Base-by-base conservation (phyloP, 2,113 vertebrate species). In the Trematomus loennbergii region DNA sequence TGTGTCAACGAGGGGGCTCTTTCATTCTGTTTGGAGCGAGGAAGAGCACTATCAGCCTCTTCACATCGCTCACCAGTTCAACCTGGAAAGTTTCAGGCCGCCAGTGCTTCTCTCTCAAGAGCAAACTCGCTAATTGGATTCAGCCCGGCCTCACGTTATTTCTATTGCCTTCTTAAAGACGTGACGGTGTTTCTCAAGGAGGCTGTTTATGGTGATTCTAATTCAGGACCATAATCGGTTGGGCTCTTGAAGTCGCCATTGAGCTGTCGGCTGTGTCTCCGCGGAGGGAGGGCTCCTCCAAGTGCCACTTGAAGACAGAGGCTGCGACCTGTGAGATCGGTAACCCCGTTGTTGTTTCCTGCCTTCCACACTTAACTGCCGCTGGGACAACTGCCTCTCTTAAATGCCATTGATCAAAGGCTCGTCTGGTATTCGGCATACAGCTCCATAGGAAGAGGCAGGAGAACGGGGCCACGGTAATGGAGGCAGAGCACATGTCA, bases 171-270 rank as follows among this genome's bases (percentile, higher is more conserved):
- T 73, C 61, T 77, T 70, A 43, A 88, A 81, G 81, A 91, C 65
- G 85, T 80, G 81, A 78, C 15, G 67, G 60, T 43, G 84, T 71
- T 90, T 78, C 78, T 84, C 55, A 87, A 89, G 66, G 73, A 91
- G 73, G 33, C 82, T 70, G 68, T 86, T 89, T 76, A 70, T 22
- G 69, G 49, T 4, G 58, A 88, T 87, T 87, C 82, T 88, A 87
- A 91, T 95, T 93, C 92, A 90, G 77, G 72, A 64, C 83, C 83
- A 89, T 78, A 83, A 73, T 86, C 50, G 46, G 64, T 1, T 1
- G 52, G 63, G 61, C 67, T 82, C 83, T 81, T 70, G 65, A 91
- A 87, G 82, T 72, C 43, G 45, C 81, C 80, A 72, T 70, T 60
- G 85, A 89, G 86, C 83, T 40, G 85, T 83, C 72, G 78, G 57